A percentile compares a stretch with the other conserved stretches of the same genome.
Evolutionary conservation across 2,113 vertebrate species (phyloP).

Genomic region (Platichthys stellatus): DNA sequence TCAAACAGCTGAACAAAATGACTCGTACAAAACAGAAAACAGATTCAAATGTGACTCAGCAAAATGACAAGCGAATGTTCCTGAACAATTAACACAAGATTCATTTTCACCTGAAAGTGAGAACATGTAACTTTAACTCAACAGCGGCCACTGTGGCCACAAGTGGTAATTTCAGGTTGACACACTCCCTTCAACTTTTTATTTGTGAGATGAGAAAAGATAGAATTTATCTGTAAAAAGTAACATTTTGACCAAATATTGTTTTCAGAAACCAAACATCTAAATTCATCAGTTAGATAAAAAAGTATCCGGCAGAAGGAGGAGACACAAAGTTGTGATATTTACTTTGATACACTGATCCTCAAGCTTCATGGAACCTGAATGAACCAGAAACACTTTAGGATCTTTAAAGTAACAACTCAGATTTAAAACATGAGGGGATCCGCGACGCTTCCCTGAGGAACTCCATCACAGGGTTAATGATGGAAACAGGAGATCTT

Average conservation of each 20-base stretch:
- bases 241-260: background rate
- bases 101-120: background rate
- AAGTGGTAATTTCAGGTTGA: background rate
- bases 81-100: background rate
- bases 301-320: background rate
- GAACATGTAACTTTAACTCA: background rate
- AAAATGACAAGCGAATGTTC: background rate
- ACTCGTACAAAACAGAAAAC: too few species aligned
- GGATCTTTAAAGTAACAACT: background rate
- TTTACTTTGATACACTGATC: background rate
- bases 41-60: too few species aligned
- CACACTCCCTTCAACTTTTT: too few species aligned
- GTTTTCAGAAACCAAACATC: background rate
- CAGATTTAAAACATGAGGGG: slow-evolving; percentile 19
- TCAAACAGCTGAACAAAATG: too few species aligned
- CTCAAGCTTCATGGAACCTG: background rate
- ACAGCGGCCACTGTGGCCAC: background rate
- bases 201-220: too few species aligned
- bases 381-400: slow-evolving; percentile 22
- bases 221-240: background rate
- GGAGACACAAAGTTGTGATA: background rate
- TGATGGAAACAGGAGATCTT: background rate
- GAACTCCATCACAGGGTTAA: slow-evolving; percentile 18
- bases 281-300: background rate
- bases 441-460: slow-evolving; percentile 31